phyloP scores from a whole-genome alignment of 2,888 invertebrate genomes.

The Abrostola tripartita region DNA sequence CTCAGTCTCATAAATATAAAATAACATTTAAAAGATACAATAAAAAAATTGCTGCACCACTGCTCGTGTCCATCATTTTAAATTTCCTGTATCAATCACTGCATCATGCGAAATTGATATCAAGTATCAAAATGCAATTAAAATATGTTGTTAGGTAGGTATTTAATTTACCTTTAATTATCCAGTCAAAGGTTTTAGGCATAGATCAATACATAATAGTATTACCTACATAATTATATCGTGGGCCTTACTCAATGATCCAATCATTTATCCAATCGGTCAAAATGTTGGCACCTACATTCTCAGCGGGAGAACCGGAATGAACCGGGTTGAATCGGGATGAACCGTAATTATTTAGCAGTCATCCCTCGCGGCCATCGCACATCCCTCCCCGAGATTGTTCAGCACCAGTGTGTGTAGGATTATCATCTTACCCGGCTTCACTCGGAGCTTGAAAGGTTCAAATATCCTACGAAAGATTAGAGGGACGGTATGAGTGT shows the following conservation, averaged over 20 bases:
- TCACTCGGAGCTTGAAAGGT: conserved; percentile 13
- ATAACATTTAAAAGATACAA: too few relatives aligned
- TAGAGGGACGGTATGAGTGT: background rate
- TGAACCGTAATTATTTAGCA: conserved; percentile 53
- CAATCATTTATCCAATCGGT: conserved; percentile 46
- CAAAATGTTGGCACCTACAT: conserved; percentile 24
- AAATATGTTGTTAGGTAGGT: background rate
- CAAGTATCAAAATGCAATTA: conserved; percentile 11
- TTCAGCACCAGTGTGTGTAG: conserved; percentile 28
- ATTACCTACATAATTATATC: conserved; percentile 15
- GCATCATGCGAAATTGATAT: conserved; percentile 18
- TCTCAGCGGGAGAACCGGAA: too few relatives aligned
- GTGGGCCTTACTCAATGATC: background rate
- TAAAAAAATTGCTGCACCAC: too few relatives aligned
- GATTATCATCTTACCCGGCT: conserved; percentile 42
- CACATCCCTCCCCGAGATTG: conserved; percentile 26
- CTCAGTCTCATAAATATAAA: too few relatives aligned
- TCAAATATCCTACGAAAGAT: conserved; percentile 30
- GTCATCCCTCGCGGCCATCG: conserved; percentile 20
- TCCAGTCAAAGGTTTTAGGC: too few relatives aligned
- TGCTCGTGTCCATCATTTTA: too few relatives aligned
- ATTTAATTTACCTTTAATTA: too few relatives aligned
- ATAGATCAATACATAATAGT: too few relatives aligned
- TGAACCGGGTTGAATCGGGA: conserved; percentile 3
- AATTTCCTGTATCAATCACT: too few relatives aligned